A percentile compares a stretch with the other conserved stretches of the same genome.
phyloP scores from a whole-genome alignment of 1,140 invertebrate species.

The Trachelipus rathkii region DNA sequence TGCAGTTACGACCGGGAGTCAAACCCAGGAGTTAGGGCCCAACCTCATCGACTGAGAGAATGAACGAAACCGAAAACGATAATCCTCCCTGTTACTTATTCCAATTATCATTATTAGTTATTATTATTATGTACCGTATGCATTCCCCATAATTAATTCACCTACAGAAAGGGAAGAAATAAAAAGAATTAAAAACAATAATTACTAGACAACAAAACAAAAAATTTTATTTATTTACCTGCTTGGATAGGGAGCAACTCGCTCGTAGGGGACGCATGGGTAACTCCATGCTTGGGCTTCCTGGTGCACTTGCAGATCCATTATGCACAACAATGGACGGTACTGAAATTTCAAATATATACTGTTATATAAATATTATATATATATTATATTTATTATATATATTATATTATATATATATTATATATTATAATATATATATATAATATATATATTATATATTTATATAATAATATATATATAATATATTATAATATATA shows the following conservation, averaged over 20 bases:
- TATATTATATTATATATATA: neutral
- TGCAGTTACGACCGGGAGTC: too few relatives aligned
- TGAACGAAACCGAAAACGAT: neutral
- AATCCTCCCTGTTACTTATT: too few relatives aligned
- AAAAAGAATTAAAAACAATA: neutral
- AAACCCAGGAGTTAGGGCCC: too few relatives aligned
- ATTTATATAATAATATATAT: too few relatives aligned
- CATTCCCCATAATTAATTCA: too few relatives aligned
- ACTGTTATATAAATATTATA: neutral
- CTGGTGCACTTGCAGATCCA: neutral
- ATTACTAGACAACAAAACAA: neutral
- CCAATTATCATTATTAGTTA: constrained; percentile 1
- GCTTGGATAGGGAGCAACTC: neutral
- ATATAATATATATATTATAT: neutral
- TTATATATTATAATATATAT: constrained; percentile 8
- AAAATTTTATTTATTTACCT: neutral
- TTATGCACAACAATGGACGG: constrained; percentile 2
- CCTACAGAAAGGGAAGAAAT: neutral
- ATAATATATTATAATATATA: too few relatives aligned
- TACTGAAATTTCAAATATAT: neutral
- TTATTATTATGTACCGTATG: too few relatives aligned
- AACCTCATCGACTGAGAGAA: too few relatives aligned
- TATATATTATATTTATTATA: constrained; percentile 5
- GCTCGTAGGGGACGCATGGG: neutral
- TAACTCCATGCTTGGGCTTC: neutral